These are phyloP conservation scores for Aplochiton taeniatus DNA, from an alignment of 2,797 vertebrate species.

Conservation along the genomic window DNA sequence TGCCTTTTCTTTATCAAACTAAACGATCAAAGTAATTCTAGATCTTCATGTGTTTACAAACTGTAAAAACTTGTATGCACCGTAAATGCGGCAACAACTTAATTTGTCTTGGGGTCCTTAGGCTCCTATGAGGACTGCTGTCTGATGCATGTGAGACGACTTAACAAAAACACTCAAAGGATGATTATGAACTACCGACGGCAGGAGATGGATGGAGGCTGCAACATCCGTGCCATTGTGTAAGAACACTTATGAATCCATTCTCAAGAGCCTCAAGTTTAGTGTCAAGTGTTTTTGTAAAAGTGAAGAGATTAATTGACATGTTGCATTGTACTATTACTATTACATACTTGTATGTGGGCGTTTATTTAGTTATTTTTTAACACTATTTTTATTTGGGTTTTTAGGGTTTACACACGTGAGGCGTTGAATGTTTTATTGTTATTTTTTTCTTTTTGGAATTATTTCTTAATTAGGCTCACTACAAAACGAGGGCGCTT, in stretches of 20 bases:
- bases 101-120: slow-evolving; percentile 37
- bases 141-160: slow-evolving; percentile 47
- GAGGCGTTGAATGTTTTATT: background rate
- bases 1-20: background rate
- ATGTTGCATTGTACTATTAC: too few relatives aligned
- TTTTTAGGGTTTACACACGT: background rate
- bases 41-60: too few relatives aligned
- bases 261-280: background rate
- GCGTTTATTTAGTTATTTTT: too few relatives aligned
- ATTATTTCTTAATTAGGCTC: slow-evolving; percentile 55
- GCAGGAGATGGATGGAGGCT: slow-evolving; percentile 73
- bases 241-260: slow-evolving; percentile 45
- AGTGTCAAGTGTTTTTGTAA: background rate
- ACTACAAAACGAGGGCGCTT: slow-evolving; percentile 42
- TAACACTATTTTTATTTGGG: background rate
- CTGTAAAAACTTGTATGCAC: too few relatives aligned
- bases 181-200: slow-evolving; percentile 46
- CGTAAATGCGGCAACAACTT: background rate
- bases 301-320: too few relatives aligned
- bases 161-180: accelerated
- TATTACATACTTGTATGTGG: too few relatives aligned
- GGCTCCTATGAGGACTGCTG: slow-evolving; percentile 79
- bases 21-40: background rate
- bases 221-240: slow-evolving; percentile 76
- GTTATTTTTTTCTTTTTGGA: background rate